phyloP scores from a whole-genome alignment of 2,888 invertebrate genomes.

The Nephrotoma appendiculata region DNA sequence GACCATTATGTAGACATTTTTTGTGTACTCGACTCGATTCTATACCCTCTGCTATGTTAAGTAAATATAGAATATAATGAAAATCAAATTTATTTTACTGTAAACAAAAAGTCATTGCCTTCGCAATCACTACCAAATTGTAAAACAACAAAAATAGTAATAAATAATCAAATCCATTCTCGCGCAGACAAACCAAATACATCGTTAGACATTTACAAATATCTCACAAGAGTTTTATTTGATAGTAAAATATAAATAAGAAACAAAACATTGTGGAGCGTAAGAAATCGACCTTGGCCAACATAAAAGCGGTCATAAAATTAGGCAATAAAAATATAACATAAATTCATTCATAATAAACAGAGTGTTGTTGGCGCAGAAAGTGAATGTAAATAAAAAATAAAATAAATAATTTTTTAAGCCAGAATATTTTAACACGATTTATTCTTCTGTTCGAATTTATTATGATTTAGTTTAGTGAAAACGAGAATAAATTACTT shows the following conservation, averaged over 20 bases:
- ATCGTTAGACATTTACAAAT: not conserved
- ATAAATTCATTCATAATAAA: not conserved
- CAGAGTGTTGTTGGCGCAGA: not conserved
- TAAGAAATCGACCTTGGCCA: not conserved
- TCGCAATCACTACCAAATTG: not conserved
- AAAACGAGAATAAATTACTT: not conserved
- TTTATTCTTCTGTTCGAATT: not conserved
- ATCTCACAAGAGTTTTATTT: not conserved
- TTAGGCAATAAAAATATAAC: not conserved
- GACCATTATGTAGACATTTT: too few relatives aligned
- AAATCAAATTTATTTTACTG: too few relatives aligned
- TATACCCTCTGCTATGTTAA: too few relatives aligned
- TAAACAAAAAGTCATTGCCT: not conserved
- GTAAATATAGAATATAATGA: too few relatives aligned
- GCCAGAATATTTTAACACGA: not conserved
- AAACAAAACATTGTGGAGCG: not conserved
- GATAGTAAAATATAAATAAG: not conserved
- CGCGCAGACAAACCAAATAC: not conserved
- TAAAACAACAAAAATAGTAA: too few relatives aligned
- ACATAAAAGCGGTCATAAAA: not conserved
- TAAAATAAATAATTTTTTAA: not conserved
- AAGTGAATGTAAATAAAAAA: not conserved
- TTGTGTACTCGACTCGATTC: too few relatives aligned
- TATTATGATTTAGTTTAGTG: not conserved
- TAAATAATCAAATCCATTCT: too few relatives aligned